These are phyloP conservation scores for Epinotia bilunana DNA, from an alignment of 2,888 invertebrate species.

Conservation along the genomic window DNA sequence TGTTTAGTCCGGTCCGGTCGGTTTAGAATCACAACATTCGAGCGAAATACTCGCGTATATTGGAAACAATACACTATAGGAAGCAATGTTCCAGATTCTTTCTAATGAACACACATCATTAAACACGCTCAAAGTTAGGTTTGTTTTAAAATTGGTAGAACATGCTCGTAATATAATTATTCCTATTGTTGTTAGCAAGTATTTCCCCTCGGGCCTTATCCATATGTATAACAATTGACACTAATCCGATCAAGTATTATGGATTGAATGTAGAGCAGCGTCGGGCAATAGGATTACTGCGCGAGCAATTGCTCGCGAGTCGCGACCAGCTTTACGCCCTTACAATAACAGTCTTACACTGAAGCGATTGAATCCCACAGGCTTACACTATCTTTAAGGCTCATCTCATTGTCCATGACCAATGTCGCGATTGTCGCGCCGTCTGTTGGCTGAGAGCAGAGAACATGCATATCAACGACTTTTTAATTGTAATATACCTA, in stretches of 20 bases:
- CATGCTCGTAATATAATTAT: conserved; percentile 29
- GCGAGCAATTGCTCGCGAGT: conserved; percentile 59
- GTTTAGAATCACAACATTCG: conserved; percentile 48
- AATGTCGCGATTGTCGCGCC: conserved; percentile 15
- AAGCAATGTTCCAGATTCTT: neutral
- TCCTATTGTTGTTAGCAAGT: conserved; percentile 28
- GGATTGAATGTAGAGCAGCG: conserved; percentile 60
- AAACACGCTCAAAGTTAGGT: neutral
- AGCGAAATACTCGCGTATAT: neutral
- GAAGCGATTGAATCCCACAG: conserved; percentile 40
- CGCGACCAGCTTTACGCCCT: conserved; percentile 56
- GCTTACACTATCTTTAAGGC: conserved; percentile 36
- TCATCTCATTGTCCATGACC: conserved; percentile 31
- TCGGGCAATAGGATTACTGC: conserved; percentile 71
- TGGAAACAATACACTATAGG: conserved; percentile 14
- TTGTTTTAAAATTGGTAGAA: neutral
- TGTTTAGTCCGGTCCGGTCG: conserved; percentile 55
- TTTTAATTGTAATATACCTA: neutral
- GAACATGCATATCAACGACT: neutral
- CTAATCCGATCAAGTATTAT: conserved; percentile 69
- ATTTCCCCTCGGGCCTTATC: conserved; percentile 16
- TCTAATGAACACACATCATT: neutral
- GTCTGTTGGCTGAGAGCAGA: neutral
- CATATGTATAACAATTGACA: conserved; percentile 50
- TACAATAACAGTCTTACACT: conserved; percentile 49